Base-by-base conservation (phyloP, 1,140 invertebrate genomes). In the Subanguina moxae region DNA sequence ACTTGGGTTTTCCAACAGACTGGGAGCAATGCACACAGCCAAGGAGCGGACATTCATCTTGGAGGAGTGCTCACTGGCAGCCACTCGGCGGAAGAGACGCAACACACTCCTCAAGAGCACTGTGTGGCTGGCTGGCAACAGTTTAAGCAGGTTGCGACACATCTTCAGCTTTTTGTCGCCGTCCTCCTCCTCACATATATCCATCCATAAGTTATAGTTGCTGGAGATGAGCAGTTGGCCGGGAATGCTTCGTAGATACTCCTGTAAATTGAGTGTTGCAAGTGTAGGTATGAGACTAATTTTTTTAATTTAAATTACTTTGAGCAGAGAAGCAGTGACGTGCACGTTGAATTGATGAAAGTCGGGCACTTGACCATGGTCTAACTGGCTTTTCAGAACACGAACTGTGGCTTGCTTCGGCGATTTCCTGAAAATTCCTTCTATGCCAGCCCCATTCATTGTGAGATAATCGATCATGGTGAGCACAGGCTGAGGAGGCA, bases 391-490 rank as follows among this genome's bases (percentile, higher is more conserved):
- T 27, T 67, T 64, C 28, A 76, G 57, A 9, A 57, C 30, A 15
- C 76, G 27, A 5, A 76, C 75, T 23, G 76, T 76, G 5, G 64
- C 61, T 27, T 70, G 70, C 59, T 76, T 76, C 13, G 74, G 76
- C 5, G 76, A 78, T 58, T 76, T 76, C n/a, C 74, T 58, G 30
- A 76, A 78, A 59, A 76, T 78, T 7, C 74, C 74, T 28, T 76
- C 74, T 25, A 67, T 61, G 30, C 78, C 58, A 19, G 58, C 30
- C 25, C 71, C 76, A 67, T 76, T 61, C 27, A 78, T 62, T 21
- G 65, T 48, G 38, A 76, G 45, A 57, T 70, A 65, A 65, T 76
- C 74, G 27, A 76, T 78, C 70, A 76, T 76, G 0, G 74, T 76
- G 17, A 76, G 57, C 17, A 76, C 72, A 27, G 74, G 74, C 42